Percentiles rank a stretch among this genome's conserved stretches.
phyloP scores from a whole-genome alignment of 2,113 vertebrate genomes.

The Phoxinus phoxinus region DNA sequence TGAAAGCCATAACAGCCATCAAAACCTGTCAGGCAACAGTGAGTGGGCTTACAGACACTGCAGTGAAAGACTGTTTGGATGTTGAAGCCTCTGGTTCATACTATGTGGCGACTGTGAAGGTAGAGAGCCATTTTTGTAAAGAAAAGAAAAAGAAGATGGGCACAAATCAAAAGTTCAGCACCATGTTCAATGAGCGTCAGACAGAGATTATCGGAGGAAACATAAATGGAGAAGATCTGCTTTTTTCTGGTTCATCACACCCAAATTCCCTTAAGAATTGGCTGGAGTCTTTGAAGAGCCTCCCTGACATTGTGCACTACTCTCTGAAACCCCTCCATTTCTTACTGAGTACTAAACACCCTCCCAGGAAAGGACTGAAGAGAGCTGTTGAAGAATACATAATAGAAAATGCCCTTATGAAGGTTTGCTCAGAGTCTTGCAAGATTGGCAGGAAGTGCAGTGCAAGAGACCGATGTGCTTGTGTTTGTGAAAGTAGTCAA shows the following conservation, averaged over 20 bases:
- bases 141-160: neutral
- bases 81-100: conserved; percentile 61
- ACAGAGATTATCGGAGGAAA: conserved; percentile 55
- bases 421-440: conserved; percentile 68
- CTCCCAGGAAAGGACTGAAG: conserved; percentile 60
- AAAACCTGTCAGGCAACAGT: conserved; percentile 60
- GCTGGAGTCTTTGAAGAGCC: conserved; percentile 53
- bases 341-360: conserved; percentile 42
- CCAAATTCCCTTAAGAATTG: conserved; percentile 41
- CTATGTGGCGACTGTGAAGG: neutral
- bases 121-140: neutral
- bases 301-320: conserved; percentile 70
- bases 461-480: conserved; percentile 68
- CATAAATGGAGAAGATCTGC: conserved; percentile 23
- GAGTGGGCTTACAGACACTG: conserved; percentile 55
- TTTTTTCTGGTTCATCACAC: conserved; percentile 55
- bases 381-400: conserved; percentile 75
- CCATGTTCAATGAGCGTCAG: neutral
- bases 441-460: conserved; percentile 57
- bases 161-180: neutral
- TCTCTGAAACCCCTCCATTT: conserved; percentile 72
- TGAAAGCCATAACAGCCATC: conserved; percentile 64
- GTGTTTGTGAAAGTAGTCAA: conserved; percentile 64
- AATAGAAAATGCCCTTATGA: conserved; percentile 63
- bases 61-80: conserved; percentile 64